phyloP scores from a whole-genome alignment of 2,797 vertebrate species.

The Amblyraja radiata region DNA sequence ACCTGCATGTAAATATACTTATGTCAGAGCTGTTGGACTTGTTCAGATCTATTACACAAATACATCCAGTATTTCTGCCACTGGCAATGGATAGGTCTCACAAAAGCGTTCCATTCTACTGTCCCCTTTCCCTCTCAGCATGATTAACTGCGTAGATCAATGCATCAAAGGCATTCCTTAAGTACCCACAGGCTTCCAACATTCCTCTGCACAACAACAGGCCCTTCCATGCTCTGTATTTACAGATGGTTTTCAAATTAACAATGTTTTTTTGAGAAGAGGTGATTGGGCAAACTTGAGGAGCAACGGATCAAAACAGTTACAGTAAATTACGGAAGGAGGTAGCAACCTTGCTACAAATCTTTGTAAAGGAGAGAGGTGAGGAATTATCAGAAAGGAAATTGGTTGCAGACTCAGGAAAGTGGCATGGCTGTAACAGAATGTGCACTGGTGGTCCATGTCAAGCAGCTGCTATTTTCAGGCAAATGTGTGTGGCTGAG shows the following conservation, averaged over 20 bases:
- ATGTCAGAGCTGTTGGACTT: neutral
- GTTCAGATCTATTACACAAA: neutral
- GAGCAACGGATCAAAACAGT: neutral
- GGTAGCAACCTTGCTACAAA: neutral
- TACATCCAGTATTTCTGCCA: neutral
- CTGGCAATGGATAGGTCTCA: neutral
- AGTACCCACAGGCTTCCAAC: neutral
- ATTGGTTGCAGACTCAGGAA: neutral
- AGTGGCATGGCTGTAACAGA: neutral
- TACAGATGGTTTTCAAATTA: neutral
- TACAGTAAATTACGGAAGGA: neutral
- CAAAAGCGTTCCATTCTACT: neutral
- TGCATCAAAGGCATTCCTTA: neutral
- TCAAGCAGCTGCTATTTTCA: neutral
- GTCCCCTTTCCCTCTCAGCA: neutral
- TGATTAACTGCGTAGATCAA: neutral
- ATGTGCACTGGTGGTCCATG: neutral
- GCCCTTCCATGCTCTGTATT: neutral
- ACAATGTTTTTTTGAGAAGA: neutral
- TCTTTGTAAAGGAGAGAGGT: slow-evolving; percentile 1
- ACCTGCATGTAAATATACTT: neutral
- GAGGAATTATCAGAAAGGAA: neutral
- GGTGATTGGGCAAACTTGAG: neutral
- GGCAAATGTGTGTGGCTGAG: neutral
- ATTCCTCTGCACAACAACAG: neutral